Conservation (phyloP, 2,888 invertebrate species). For the Chloroclystis v-ata region DNA sequence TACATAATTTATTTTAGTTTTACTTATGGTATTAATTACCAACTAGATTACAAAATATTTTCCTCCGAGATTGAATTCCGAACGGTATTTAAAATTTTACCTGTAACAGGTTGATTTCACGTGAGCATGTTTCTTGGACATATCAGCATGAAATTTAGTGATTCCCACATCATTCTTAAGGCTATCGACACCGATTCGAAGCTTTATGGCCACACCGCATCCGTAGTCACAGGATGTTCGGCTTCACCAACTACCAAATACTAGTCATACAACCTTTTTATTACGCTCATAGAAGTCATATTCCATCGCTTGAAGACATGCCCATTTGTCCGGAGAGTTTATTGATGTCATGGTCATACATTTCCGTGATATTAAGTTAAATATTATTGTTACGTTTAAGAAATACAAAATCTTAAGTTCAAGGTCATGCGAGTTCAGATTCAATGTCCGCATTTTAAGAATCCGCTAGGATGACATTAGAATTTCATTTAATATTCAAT, state of each 20-base stretch:
- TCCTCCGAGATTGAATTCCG: neutral
- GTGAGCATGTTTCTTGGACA: conserved; percentile 7
- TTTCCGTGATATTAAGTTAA: conserved; percentile 39
- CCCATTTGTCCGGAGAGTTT: conserved; percentile 26
- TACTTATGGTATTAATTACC: too few species aligned
- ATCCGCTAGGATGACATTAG: neutral
- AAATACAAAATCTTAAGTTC: conserved; percentile 24
- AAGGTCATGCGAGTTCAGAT: conserved; percentile 25
- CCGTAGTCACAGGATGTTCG: conserved; percentile 63
- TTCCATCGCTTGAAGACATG: conserved; percentile 3
- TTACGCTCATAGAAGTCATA: conserved; percentile 15
- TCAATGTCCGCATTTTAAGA: conserved; percentile 31
- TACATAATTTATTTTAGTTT: too few species aligned
- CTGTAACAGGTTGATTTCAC: conserved; percentile 9
- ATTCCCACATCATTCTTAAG: conserved; percentile 34
- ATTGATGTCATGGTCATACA: conserved; percentile 42
- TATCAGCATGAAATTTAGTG: conserved; percentile 19
- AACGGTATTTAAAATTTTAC: neutral
- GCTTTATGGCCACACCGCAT: conserved; percentile 55
- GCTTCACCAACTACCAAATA: conserved; percentile 23
- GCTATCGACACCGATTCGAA: conserved; percentile 38
- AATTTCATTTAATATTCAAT: neutral
- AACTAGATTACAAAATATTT: too few species aligned
- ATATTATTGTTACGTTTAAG: conserved; percentile 28
- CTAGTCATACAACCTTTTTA: conserved; percentile 1